A percentile compares a stretch with the other conserved stretches of the same genome.
Evolutionary conservation across 1,140 invertebrate species (phyloP).

Genomic region (Helicorthomorpha holstii): DNA sequence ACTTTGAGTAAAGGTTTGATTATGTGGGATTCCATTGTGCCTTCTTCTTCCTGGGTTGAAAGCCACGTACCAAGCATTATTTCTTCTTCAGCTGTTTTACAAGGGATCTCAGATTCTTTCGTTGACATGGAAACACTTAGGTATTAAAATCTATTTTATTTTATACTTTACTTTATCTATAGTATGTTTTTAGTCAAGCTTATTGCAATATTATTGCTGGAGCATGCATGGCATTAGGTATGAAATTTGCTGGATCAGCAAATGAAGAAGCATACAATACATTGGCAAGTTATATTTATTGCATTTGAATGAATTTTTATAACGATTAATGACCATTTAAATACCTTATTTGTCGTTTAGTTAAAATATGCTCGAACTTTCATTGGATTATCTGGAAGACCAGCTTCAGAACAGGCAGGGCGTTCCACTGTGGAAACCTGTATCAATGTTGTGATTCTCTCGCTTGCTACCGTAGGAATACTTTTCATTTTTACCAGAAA

Average conservation of each 20-base stretch:
- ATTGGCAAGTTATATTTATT: conserved; percentile 27
- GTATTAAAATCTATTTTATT: conserved; percentile 31
- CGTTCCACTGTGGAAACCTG: conserved; percentile 78
- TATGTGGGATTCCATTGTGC: conserved; percentile 67
- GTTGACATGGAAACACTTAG: conserved; percentile 92
- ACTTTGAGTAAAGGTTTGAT: conserved; percentile 64
- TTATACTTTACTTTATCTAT: conserved; percentile 8
- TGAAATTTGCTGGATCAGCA: conserved; percentile 84
- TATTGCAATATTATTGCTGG: conserved; percentile 92
- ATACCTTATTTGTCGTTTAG: conserved; percentile 12
- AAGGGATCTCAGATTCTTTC: conserved; percentile 20
- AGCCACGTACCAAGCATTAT: conserved; percentile 61
- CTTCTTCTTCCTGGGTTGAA: conserved; percentile 68
- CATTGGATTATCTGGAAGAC: conserved; percentile 41
- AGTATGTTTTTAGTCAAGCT: conserved; percentile 52
- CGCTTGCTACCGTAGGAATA: conserved; percentile 48
- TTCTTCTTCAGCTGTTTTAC: conserved; percentile 34
- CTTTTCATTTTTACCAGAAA: no score
- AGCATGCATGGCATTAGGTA: conserved; percentile 79
- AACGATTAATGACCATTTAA: conserved; percentile 4
- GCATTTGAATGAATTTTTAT: conserved; percentile 8
- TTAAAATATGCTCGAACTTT: conserved; percentile 33
- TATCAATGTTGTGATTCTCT: conserved; percentile 61
- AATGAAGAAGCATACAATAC: conserved; percentile 61
- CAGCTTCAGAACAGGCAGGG: conserved; percentile 68